Conservation (phyloP, 2,113 vertebrate species). For the Sorex araneus region DNA sequence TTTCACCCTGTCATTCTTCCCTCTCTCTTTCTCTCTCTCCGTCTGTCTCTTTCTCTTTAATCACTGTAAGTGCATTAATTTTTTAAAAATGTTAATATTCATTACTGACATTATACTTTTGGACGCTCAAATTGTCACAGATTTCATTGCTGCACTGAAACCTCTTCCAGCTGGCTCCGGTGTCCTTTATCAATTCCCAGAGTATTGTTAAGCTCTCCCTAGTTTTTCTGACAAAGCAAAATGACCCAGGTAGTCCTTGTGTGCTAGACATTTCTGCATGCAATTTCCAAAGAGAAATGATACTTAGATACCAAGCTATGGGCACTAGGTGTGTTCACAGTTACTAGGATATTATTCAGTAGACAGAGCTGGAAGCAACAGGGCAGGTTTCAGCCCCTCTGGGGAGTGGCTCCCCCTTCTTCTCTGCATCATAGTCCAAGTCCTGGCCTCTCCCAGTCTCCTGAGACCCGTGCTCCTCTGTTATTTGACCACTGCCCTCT, state of each 20-base stretch:
- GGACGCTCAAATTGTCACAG: constrained; percentile 40
- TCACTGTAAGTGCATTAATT: constrained; percentile 27
- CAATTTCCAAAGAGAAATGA: not conserved
- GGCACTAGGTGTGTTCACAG: not conserved
- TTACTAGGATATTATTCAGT: not conserved
- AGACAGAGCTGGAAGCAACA: not conserved
- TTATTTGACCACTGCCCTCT: too few relatives aligned
- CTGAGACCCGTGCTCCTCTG: not conserved
- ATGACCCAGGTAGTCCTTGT: not conserved
- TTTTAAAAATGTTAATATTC: constrained; percentile 58
- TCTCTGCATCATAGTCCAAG: not conserved
- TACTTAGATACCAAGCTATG: constrained; percentile 32
- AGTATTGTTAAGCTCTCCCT: constrained; percentile 21
- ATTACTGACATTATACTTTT: constrained; percentile 38
- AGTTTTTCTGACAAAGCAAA: constrained; percentile 38
- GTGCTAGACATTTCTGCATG: not conserved
- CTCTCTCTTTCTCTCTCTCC: not conserved
- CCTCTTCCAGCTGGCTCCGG: not conserved
- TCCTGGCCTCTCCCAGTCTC: not conserved
- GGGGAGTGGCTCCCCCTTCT: too few relatives aligned
- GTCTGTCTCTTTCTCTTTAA: not conserved
- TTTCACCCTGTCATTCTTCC: not conserved
- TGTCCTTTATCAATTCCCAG: not conserved
- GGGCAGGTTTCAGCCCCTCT: not conserved
- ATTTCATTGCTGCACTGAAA: not conserved